phyloP scores from a whole-genome alignment of 2,888 invertebrate genomes.

The Acronicta alni region DNA sequence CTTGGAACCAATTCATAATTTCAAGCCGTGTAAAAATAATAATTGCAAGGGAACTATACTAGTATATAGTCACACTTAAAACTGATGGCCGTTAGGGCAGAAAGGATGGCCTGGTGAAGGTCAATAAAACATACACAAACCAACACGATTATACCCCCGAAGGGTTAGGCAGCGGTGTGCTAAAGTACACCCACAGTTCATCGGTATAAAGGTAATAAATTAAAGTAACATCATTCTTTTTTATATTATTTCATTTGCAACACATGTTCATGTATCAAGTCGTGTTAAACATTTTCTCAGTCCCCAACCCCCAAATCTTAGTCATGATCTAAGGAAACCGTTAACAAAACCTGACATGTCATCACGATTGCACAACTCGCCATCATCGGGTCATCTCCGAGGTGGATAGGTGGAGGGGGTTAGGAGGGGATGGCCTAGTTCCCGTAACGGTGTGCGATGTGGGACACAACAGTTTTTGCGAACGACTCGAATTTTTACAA shows the following conservation, averaged over 20 bases:
- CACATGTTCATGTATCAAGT: background rate
- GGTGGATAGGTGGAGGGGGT: slow-evolving; percentile 15
- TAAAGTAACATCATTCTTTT: no score
- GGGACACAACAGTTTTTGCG: slow-evolving; percentile 55
- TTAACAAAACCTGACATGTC: slow-evolving; percentile 59
- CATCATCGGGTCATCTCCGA: slow-evolving; percentile 58
- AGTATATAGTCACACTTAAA: background rate
- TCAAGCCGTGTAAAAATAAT: slow-evolving; percentile 22
- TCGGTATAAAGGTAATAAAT: no score
- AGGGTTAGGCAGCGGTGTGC: no score
- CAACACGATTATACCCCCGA: no score
- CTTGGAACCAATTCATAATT: slow-evolving; percentile 42
- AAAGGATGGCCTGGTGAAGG: no score
- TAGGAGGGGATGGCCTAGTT: slow-evolving; percentile 42
- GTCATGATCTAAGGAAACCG: slow-evolving; percentile 55
- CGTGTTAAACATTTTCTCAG: slow-evolving; percentile 14
- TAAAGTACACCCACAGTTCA: no score
- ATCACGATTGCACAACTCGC: slow-evolving; percentile 67
- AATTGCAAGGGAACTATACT: slow-evolving; percentile 33
- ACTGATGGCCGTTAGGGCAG: no score
- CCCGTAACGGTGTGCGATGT: slow-evolving; percentile 57
- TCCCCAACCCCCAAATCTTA: slow-evolving; percentile 24
- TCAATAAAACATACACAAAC: no score
- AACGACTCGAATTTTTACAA: slow-evolving; percentile 47
- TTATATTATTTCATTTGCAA: background rate